Evolutionary conservation across 2,113 vertebrate species (phyloP).

Genomic region (Chlorodrepanis virens): DNA sequence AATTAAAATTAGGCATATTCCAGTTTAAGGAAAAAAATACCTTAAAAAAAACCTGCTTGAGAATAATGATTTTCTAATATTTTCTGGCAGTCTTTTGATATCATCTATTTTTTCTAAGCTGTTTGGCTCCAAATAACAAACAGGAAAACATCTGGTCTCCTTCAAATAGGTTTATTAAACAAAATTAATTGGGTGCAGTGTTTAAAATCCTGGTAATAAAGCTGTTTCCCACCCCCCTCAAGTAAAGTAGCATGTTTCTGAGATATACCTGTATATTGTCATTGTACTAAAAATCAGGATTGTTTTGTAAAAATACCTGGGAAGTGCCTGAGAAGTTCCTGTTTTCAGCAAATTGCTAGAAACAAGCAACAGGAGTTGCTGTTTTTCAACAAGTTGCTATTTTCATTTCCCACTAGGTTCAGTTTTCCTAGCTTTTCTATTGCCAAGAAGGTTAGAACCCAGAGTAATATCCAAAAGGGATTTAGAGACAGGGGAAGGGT

Average conservation of each 20-base stretch:
- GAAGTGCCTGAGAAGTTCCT: not conserved
- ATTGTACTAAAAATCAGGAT: not conserved
- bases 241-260: not conserved
- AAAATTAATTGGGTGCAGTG: not conserved
- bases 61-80: not conserved
- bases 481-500: conserved; percentile 31
- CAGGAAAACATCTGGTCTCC: conserved; percentile 1
- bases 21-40: not conserved
- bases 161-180: not conserved
- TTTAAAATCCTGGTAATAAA: not conserved
- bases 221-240: too few relatives aligned
- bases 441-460: not conserved
- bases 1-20: not conserved
- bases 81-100: not conserved
- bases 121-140: not conserved
- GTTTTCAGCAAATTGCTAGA: not conserved
- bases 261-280: not conserved
- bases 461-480: conserved; percentile 25
- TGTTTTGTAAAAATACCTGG: not conserved
- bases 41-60: not conserved
- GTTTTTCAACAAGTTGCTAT: conserved; percentile 1
- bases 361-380: not conserved
- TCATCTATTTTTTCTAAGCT: not conserved
- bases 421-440: not conserved
- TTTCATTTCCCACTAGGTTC: not conserved